Percentiles rank a stretch among this genome's conserved stretches.
phyloP scores from a whole-genome alignment of 2,888 invertebrate species.

The Carcina quercana region DNA sequence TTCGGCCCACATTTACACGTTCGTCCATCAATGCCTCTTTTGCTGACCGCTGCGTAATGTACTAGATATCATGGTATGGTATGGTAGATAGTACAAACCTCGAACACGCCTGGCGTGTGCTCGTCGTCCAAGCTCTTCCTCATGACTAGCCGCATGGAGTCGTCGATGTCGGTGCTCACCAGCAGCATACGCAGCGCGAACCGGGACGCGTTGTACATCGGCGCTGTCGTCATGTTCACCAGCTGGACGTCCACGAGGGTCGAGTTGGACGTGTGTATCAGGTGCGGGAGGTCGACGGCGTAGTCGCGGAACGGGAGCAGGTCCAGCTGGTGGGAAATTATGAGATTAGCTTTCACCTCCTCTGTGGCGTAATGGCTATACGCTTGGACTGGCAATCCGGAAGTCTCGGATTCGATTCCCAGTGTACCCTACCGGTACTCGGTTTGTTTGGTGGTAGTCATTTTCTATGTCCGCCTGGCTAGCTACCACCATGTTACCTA shows the following conservation, averaged over 20 bases:
- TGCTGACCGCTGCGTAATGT: not conserved
- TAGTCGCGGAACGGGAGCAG: constrained; percentile 58
- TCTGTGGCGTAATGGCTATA: too few relatives aligned
- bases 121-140: constrained; percentile 80
- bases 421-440: too few relatives aligned
- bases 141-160: constrained; percentile 49
- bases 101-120: constrained; percentile 83
- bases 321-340: constrained; percentile 59
- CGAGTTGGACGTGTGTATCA: constrained; percentile 79
- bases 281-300: constrained; percentile 72
- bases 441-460: too few relatives aligned
- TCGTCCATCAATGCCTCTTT: too few relatives aligned
- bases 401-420: too few relatives aligned
- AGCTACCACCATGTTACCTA: too few relatives aligned
- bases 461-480: too few relatives aligned
- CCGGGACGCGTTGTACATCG: constrained; percentile 67
- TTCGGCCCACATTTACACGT: not conserved
- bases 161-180: constrained; percentile 57
- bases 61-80: not conserved
- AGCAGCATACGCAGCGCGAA: constrained; percentile 76
- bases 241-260: constrained; percentile 77
- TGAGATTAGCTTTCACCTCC: too few relatives aligned
- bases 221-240: constrained; percentile 61
- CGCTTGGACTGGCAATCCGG: too few relatives aligned
- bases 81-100: constrained; percentile 49